These are phyloP conservation scores for Phrixothrix hirtus DNA, from an alignment of 2,888 invertebrate genomes.

Conservation along the genomic window DNA sequence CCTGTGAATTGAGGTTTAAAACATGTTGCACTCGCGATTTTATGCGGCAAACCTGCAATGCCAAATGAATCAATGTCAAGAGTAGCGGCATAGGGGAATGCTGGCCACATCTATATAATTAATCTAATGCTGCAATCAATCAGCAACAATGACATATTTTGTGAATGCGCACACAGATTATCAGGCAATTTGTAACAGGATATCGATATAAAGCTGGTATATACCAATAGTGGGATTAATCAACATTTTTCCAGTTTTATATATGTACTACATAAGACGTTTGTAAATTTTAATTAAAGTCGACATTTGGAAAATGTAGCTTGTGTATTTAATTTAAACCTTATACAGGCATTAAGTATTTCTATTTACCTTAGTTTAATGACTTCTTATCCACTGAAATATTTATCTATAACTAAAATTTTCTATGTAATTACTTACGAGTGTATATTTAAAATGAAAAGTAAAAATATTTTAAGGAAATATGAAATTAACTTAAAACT, in stretches of 20 bases:
- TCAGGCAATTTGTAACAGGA: conserved; percentile 14
- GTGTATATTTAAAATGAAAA: too few relatives aligned
- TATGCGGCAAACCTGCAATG: conserved; percentile 2
- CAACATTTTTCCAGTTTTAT: not conserved
- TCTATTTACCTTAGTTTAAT: too few relatives aligned
- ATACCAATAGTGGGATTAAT: conserved; percentile 9
- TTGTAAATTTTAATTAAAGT: too few relatives aligned
- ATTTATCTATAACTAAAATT: too few relatives aligned
- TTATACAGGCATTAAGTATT: too few relatives aligned
- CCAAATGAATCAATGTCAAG: conserved; percentile 11
- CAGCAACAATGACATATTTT: conserved; percentile 25
- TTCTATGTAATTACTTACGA: too few relatives aligned
- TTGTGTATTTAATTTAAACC: too few relatives aligned
- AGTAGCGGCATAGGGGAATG: conserved; percentile 10
- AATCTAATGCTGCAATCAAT: conserved; percentile 26
- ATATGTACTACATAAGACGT: too few relatives aligned
- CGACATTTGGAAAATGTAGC: too few relatives aligned
- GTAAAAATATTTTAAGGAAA: too few relatives aligned
- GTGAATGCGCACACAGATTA: conserved; percentile 18
- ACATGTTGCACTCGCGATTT: not conserved
- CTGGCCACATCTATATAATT: conserved; percentile 20
- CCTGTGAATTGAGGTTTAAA: not conserved
- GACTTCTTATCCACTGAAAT: too few relatives aligned
- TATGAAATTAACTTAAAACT: too few relatives aligned
- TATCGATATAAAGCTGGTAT: conserved; percentile 16